These are phyloP conservation scores for Diacarnus erythraeanus DNA, from an alignment of 37 sponge, comb jelly and placozoan genomes.

Conservation along the genomic window DNA sequence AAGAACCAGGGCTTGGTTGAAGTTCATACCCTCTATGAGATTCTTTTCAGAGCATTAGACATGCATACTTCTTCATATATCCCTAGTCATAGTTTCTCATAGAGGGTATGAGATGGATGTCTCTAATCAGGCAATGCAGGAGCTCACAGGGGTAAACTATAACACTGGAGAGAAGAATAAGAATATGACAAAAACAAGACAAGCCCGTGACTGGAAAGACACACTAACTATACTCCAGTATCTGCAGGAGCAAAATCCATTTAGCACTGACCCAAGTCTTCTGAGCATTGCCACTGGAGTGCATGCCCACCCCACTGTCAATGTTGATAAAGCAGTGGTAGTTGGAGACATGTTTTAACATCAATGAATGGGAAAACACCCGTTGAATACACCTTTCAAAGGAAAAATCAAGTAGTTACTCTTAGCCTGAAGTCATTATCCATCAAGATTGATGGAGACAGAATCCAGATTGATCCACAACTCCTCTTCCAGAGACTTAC, in stretches of 20 bases:
- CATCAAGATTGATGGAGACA: conserved; percentile 30
- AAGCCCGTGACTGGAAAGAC: conserved; percentile 54
- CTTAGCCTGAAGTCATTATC: no score
- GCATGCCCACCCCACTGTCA: conserved; percentile 28
- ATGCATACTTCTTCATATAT: no score
- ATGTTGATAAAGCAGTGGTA: conserved; percentile 10
- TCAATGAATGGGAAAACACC: conserved; percentile 37
- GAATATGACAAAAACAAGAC: conserved; percentile 45
- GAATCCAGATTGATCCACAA: conserved; percentile 37
- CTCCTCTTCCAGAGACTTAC: conserved; percentile 56
- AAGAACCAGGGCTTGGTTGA: no score
- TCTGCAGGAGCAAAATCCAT: conserved; percentile 39
- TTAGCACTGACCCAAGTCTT: no score
- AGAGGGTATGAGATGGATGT: no score
- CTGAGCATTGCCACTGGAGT: no score
- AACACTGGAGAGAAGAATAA: conserved; percentile 53
- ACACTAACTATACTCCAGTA: conserved; percentile 40
- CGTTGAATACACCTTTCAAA: conserved; percentile 43
- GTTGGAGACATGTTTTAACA: conserved; percentile 16
- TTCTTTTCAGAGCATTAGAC: no score
- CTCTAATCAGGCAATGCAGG: no score
- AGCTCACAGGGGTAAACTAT: no score
- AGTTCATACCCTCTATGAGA: no score
- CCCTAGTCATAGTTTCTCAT: no score
- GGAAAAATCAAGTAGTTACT: conserved; percentile 33